Percentiles rank a stretch among this genome's conserved stretches.
Evolutionary conservation across 2,797 vertebrate species (phyloP).

Genomic region (Balearica regulorum): DNA sequence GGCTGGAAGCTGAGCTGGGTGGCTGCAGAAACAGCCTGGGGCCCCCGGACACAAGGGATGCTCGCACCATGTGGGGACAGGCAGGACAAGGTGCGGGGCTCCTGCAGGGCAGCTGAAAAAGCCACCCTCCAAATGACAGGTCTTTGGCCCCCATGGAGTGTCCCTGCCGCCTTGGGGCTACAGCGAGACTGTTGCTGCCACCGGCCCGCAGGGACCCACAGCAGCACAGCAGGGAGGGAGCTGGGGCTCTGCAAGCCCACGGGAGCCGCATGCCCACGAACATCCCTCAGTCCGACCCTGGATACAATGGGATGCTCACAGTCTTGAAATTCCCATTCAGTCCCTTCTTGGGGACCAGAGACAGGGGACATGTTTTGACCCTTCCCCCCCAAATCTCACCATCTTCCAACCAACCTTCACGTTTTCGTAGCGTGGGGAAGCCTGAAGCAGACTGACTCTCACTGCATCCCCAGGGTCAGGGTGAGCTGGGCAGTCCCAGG

Average conservation of each 20-base stretch:
- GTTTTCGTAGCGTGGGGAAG: neutral
- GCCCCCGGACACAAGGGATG: neutral
- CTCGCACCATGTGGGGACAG: accelerated
- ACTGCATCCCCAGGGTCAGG: accelerated
- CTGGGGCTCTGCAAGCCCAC: neutral
- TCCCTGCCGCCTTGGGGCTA: neutral
- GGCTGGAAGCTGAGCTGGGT: neutral
- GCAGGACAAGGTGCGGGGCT: neutral
- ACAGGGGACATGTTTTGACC: neutral
- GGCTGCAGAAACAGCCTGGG: neutral
- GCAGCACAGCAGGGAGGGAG: neutral
- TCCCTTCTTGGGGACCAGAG: neutral
- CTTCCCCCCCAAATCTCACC: neutral
- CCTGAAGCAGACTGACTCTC: neutral
- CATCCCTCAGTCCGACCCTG: neutral
- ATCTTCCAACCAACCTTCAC: neutral
- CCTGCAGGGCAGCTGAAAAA: neutral
- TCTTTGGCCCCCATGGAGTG: neutral
- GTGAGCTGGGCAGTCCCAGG: neutral
- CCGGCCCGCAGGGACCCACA: accelerated
- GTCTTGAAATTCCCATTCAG: neutral
- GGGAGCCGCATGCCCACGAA: neutral
- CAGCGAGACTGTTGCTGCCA: neutral
- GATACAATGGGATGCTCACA: neutral
- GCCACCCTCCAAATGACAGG: accelerated